Conservation (phyloP, 1,140 invertebrate genomes). For the Platorchestia sp. region DNA sequence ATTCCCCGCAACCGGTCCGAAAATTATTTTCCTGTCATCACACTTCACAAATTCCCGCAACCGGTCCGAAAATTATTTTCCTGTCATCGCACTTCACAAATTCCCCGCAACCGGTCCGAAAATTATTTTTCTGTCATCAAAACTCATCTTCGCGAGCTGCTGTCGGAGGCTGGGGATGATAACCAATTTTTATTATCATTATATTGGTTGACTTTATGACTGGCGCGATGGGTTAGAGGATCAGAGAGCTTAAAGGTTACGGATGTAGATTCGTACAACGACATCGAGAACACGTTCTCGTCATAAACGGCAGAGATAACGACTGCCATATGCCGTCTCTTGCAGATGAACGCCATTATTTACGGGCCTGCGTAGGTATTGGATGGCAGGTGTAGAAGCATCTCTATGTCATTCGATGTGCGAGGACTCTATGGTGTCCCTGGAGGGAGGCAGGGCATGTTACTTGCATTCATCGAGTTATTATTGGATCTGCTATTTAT, state of each 20-base stretch:
- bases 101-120: too few relatives aligned
- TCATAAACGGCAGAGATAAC: background rate
- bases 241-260: background rate
- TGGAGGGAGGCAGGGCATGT: too few relatives aligned
- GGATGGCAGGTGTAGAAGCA: background rate
- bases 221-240: background rate
- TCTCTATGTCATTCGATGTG: background rate
- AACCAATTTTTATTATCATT: background rate
- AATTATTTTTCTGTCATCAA: too few relatives aligned
- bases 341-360: background rate
- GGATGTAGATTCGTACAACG: background rate
- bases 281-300: background rate
- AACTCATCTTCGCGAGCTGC: too few relatives aligned
- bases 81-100: too few relatives aligned
- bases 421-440: background rate
- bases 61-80: too few relatives aligned
- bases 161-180: background rate
- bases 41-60: too few relatives aligned
- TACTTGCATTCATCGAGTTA: too few relatives aligned
- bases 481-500: too few relatives aligned
- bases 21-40: too few relatives aligned
- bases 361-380: background rate
- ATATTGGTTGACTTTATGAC: background rate
- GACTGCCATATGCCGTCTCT: background rate
- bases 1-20: too few relatives aligned